Evolutionary conservation across 2,797 vertebrate genomes (phyloP).

Genomic region (Protosalanx chinensis): DNA sequence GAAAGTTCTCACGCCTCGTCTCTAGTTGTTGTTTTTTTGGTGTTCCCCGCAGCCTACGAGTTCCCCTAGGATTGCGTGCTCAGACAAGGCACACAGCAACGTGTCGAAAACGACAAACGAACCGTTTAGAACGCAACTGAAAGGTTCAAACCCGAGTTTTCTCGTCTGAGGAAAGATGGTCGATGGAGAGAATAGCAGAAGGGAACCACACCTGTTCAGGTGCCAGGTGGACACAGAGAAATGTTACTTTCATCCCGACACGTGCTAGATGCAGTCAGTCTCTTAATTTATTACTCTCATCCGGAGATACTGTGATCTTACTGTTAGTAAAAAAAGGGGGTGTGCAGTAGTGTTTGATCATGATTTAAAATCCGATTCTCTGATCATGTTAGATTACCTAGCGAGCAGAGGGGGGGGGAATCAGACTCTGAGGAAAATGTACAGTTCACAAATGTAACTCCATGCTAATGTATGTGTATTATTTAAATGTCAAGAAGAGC

Average conservation of each 20-base stretch:
- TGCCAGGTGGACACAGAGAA: neutral
- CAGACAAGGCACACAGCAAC: neutral
- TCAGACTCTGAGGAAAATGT: constrained; percentile 59
- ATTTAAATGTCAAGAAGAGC: constrained; percentile 56
- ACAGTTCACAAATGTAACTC: constrained; percentile 70
- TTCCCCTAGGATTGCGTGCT: neutral
- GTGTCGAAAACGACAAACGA: neutral
- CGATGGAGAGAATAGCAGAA: neutral
- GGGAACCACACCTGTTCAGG: neutral
- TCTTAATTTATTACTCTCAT: constrained; percentile 47
- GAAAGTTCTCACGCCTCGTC: neutral
- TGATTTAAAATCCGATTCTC: constrained; percentile 54
- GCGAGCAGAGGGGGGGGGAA: constrained; percentile 51
- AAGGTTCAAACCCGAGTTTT: neutral
- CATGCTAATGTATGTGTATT: constrained; percentile 60
- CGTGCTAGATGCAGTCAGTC: constrained; percentile 38
- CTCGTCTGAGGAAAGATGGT: neutral
- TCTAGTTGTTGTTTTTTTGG: neutral
- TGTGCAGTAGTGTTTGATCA: constrained; percentile 50
- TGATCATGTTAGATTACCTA: constrained; percentile 55
- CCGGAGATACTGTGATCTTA: constrained; percentile 72
- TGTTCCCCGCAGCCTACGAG: neutral
- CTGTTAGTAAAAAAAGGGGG: constrained; percentile 48
- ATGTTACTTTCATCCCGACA: neutral
- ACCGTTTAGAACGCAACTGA: neutral